Percentiles rank a stretch among this genome's conserved stretches.
Conservation (phyloP, 2,888 invertebrate species). For the Rhagium mordax region DNA sequence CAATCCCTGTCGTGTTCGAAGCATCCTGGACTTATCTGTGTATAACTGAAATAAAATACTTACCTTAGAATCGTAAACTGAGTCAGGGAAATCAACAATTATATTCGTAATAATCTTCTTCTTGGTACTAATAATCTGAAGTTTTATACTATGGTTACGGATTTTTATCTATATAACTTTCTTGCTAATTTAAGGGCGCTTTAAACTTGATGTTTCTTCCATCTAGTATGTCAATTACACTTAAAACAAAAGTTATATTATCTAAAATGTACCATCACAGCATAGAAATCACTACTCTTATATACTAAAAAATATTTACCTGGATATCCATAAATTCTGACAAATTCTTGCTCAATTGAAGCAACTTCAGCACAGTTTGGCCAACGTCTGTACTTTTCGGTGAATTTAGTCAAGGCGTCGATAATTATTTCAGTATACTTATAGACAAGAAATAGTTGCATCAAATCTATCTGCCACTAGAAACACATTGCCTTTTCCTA, state of each 20-base stretch:
- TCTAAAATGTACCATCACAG: not conserved
- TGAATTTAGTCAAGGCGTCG: not conserved
- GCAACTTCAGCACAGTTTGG: not conserved
- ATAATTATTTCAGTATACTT: not conserved
- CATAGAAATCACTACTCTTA: not conserved
- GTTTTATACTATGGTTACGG: slow-evolving; percentile 28
- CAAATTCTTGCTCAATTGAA: slow-evolving; percentile 9
- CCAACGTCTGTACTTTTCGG: not conserved
- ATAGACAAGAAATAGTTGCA: not conserved
- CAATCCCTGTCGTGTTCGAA: too few species aligned
- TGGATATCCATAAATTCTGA: not conserved
- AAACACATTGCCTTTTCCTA: not conserved
- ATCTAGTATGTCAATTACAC: slow-evolving; percentile 34
- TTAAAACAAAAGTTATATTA: slow-evolving; percentile 8
- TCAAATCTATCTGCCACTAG: slow-evolving; percentile 1
- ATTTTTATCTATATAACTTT: slow-evolving; percentile 34
- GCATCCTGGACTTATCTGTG: too few species aligned
- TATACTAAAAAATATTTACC: not conserved
- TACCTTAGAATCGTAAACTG: slow-evolving; percentile 35
- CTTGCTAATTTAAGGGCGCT: slow-evolving; percentile 29
- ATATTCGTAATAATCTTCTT: slow-evolving; percentile 27
- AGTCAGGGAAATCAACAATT: slow-evolving; percentile 32
- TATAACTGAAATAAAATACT: slow-evolving; percentile 6
- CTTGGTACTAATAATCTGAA: slow-evolving; percentile 19
- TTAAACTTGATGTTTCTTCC: slow-evolving; percentile 29